Conservation (phyloP, 2,888 invertebrate genomes). For the Epinotia demarniana region DNA sequence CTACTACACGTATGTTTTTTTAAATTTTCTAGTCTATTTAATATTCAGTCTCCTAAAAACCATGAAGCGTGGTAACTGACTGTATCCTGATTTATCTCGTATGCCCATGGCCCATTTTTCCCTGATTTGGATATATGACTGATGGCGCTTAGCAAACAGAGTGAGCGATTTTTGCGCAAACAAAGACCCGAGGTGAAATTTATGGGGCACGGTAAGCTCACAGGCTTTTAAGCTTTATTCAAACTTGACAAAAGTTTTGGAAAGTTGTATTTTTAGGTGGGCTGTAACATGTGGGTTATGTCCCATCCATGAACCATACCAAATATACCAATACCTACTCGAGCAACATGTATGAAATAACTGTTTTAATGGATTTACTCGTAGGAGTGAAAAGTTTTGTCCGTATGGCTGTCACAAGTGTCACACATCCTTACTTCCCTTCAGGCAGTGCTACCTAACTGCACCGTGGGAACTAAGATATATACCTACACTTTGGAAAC, state of each 20-base stretch:
- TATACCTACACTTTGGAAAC: no score
- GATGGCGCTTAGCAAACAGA: conserved; percentile 52
- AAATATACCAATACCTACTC: neutral
- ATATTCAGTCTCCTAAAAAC: conserved; percentile 50
- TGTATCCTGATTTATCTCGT: conserved; percentile 63
- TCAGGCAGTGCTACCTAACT: no score
- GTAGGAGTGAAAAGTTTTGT: neutral
- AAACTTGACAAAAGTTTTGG: conserved; percentile 21
- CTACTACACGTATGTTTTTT: neutral
- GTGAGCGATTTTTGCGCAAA: conserved; percentile 49
- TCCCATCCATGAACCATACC: neutral
- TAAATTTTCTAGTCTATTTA: neutral
- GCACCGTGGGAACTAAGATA: no score
- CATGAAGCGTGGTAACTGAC: conserved; percentile 57
- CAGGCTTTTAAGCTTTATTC: conserved; percentile 22
- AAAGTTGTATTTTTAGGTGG: conserved; percentile 1
- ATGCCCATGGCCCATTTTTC: conserved; percentile 39
- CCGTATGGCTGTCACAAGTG: no score
- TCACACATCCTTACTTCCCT: no score
- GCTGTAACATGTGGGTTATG: neutral
- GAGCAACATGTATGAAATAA: neutral
- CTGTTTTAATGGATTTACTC: neutral
- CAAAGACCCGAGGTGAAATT: conserved; percentile 45
- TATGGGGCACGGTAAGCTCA: conserved; percentile 33
- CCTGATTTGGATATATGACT: conserved; percentile 54